Percentiles rank a stretch among this genome's conserved stretches.
These are phyloP conservation scores for Rhyacophila evoluta DNA, from an alignment of 2,888 invertebrate genomes.

Conservation along the genomic window DNA sequence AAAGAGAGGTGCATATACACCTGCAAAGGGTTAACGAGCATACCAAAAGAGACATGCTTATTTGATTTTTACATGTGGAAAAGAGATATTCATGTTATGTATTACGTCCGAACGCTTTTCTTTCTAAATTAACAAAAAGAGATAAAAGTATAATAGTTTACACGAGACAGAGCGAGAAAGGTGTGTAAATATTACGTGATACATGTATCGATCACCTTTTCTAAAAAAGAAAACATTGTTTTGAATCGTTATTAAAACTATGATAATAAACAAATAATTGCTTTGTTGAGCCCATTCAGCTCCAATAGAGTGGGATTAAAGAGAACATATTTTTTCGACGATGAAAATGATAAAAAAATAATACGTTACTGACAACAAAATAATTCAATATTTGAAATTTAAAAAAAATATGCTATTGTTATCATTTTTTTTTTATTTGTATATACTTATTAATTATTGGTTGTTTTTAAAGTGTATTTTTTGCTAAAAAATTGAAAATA, in stretches of 20 bases:
- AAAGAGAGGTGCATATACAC: neutral
- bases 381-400: too few species aligned
- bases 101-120: slow-evolving; percentile 5
- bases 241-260: too few species aligned
- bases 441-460: too few species aligned
- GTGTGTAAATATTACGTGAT: neutral
- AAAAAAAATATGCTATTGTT: too few species aligned
- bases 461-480: too few species aligned
- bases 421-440: too few species aligned
- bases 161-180: neutral
- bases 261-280: too few species aligned
- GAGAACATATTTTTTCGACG: too few species aligned
- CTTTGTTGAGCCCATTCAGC: too few species aligned
- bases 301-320: too few species aligned
- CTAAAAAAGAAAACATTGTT: neutral
- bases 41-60: neutral
- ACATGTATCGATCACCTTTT: neutral
- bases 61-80: neutral
- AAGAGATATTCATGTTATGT: neutral
- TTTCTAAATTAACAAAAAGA: neutral
- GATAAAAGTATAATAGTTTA: neutral
- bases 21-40: neutral
- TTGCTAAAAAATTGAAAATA: neutral
- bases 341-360: too few species aligned
- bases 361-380: too few species aligned